phyloP scores from a whole-genome alignment of 2,888 invertebrate species.

The Drosophila setosimentum region DNA sequence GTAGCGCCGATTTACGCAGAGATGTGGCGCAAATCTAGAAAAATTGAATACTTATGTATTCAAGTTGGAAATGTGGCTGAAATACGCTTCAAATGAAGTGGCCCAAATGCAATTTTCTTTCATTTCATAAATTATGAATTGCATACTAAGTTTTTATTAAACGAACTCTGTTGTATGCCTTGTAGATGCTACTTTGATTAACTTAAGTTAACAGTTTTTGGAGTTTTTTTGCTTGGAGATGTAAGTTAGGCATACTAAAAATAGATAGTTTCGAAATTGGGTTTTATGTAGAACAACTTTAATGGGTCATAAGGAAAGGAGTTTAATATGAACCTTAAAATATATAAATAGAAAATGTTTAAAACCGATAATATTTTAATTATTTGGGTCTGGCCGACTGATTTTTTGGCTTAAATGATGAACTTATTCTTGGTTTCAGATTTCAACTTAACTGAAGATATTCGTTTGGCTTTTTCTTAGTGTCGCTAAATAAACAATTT shows the following conservation, averaged over 20 bases:
- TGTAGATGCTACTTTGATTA: not conserved
- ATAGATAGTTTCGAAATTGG: not conserved
- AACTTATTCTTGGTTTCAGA: not conserved
- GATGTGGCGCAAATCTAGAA: constrained; percentile 8
- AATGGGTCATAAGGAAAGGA: not conserved
- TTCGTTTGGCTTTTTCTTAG: not conserved
- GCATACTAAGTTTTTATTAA: not conserved
- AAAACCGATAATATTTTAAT: not conserved
- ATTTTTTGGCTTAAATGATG: not conserved
- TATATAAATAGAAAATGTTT: not conserved
- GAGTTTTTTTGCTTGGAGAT: not conserved
- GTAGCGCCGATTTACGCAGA: constrained; percentile 9
- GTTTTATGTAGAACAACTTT: not conserved
- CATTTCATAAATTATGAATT: not conserved
- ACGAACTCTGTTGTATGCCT: not conserved
- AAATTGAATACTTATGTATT: not conserved
- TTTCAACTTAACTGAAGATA: not conserved
- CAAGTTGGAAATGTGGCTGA: not conserved
- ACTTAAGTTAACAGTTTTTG: not conserved
- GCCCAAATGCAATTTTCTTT: not conserved
- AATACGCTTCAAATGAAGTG: constrained; percentile 7
- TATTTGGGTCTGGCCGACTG: not conserved
- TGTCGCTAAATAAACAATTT: too few species aligned
- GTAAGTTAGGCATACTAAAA: not conserved
- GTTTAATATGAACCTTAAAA: not conserved